phyloP scores from a whole-genome alignment of 2,113 vertebrate genomes.

The Cebus imitator region DNA sequence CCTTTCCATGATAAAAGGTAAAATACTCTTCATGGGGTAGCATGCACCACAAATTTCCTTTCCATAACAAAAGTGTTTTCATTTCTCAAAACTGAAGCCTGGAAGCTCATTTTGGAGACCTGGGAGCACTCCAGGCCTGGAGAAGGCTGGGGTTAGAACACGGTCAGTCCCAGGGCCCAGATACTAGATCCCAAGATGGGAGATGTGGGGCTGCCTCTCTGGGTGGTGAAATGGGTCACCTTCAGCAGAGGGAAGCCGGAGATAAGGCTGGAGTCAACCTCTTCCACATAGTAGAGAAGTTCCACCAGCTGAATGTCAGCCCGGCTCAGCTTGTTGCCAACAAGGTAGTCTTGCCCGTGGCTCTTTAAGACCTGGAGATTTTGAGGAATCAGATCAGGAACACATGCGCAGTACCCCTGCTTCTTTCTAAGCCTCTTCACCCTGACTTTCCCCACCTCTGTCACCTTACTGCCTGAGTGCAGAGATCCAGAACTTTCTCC shows the following conservation, averaged over 20 bases:
- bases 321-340: slow-evolving; percentile 87
- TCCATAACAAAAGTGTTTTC: not conserved
- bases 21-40: not conserved
- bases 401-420: not conserved
- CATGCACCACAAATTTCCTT: not conserved
- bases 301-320: slow-evolving; percentile 91
- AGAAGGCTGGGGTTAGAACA: not conserved
- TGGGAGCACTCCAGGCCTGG: rapidly evolving
- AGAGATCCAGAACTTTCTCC: not conserved
- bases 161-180: not conserved
- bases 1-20: not conserved
- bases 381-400: not conserved
- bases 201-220: not conserved
- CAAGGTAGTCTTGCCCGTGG: slow-evolving; percentile 83
- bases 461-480: rapidly evolving
- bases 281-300: slow-evolving; percentile 88
- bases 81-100: not conserved
- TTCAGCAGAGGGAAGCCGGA: slow-evolving; percentile 86
- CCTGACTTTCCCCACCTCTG: not conserved
- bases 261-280: slow-evolving; percentile 82
- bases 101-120: not conserved
- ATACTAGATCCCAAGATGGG: not conserved
- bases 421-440: not conserved
- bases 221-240: slow-evolving; percentile 78
- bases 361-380: slow-evolving; percentile 82